Evolutionary conservation across 2,797 vertebrate genomes (phyloP).

Genomic region (Tapera naevia): DNA sequence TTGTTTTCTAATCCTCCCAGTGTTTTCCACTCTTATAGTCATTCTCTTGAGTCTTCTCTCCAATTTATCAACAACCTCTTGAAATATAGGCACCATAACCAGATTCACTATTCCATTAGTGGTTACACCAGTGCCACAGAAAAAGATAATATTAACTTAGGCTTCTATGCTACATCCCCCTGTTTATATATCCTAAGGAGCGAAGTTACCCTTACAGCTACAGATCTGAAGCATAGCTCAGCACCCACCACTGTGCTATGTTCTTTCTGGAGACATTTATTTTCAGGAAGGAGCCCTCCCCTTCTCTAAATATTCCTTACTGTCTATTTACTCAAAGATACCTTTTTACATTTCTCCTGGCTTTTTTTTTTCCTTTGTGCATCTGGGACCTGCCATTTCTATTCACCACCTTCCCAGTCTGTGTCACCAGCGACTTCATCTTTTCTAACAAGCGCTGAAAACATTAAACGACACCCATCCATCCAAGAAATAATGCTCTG

Average conservation of each 20-base stretch:
- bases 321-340: neutral
- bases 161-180: neutral
- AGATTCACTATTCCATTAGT: conserved; percentile 45
- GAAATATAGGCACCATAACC: conserved; percentile 43
- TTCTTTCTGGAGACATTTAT: neutral
- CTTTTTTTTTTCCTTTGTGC: neutral
- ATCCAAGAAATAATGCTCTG: neutral
- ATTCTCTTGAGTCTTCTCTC: conserved; percentile 37
- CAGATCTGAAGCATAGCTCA: neutral
- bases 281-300: neutral
- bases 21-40: conserved; percentile 56
- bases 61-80: conserved; percentile 69
- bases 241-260: neutral
- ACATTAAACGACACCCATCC: neutral
- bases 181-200: neutral
- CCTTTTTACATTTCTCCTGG: neutral
- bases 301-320: neutral
- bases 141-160: neutral
- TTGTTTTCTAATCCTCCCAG: conserved; percentile 65
- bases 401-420: neutral
- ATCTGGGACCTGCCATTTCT: rapidly evolving
- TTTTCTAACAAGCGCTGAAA: neutral
- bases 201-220: neutral
- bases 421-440: neutral
- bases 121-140: conserved; percentile 28